Conservation (phyloP, 2,888 invertebrate genomes). For the Chalcosyrphus nemorum region DNA sequence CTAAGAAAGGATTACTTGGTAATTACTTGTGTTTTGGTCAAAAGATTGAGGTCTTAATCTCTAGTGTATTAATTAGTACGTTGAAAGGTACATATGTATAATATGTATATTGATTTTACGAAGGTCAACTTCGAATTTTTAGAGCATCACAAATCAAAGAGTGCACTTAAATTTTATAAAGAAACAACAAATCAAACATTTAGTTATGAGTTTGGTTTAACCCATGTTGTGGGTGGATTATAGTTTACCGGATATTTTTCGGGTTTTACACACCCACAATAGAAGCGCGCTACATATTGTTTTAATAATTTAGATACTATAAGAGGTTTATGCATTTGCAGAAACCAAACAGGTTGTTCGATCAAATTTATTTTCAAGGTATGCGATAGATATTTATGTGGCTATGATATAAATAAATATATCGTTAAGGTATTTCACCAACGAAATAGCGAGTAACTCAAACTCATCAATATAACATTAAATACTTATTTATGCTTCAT, state of each 20-base stretch:
- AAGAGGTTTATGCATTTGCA: not conserved
- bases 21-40: too few relatives aligned
- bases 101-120: too few relatives aligned
- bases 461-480: slow-evolving; percentile 12
- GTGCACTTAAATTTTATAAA: not conserved
- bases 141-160: not conserved
- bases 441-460: slow-evolving; percentile 10
- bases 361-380: not conserved
- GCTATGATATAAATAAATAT: not conserved
- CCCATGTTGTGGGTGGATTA: not conserved
- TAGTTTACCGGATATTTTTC: not conserved
- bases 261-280: not conserved
- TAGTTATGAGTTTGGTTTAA: not conserved
- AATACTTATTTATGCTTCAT: not conserved
- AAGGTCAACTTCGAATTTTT: too few relatives aligned
- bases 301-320: not conserved
- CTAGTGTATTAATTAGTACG: too few relatives aligned
- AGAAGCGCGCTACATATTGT: not conserved
- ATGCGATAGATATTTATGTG: not conserved
- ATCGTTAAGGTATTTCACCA: not conserved
- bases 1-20: too few relatives aligned
- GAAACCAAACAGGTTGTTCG: not conserved
- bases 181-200: not conserved
- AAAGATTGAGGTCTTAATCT: too few relatives aligned
- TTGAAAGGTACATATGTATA: too few relatives aligned